These are phyloP conservation scores for Gerris buenoi DNA, from an alignment of 1,140 invertebrate genomes.

Conservation along the genomic window DNA sequence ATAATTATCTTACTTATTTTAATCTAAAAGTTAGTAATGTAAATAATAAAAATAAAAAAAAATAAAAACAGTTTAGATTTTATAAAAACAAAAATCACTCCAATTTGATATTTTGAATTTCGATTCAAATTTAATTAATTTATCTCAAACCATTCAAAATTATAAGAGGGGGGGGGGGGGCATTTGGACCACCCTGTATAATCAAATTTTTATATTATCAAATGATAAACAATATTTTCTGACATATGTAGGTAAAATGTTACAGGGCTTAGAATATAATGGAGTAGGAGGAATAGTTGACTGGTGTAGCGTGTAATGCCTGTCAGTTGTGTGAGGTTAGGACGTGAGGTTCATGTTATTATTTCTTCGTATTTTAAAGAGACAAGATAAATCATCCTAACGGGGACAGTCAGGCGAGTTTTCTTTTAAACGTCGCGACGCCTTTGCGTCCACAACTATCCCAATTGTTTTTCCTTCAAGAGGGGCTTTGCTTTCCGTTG, in stretches of 20 bases:
- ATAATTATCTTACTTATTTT: too few relatives aligned
- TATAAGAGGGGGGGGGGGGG: too few relatives aligned
- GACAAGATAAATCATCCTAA: neutral
- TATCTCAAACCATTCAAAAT: too few relatives aligned
- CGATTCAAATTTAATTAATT: too few relatives aligned
- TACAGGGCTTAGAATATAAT: neutral
- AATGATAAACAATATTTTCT: neutral
- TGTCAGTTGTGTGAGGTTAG: neutral
- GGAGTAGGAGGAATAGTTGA: neutral
- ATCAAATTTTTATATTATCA: too few relatives aligned
- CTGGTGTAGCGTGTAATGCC: neutral
- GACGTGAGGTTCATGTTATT: neutral
- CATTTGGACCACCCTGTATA: too few relatives aligned
- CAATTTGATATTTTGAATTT: too few relatives aligned
- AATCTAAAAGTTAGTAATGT: too few relatives aligned
- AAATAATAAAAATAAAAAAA: too few relatives aligned
- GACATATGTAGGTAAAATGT: neutral
- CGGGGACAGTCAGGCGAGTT: neutral
- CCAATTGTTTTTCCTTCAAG: neutral
- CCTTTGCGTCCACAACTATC: too few relatives aligned
- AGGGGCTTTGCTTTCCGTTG: neutral
- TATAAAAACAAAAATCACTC: too few relatives aligned
- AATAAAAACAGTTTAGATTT: too few relatives aligned
- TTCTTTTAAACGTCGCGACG: neutral
- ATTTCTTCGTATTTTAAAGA: neutral